These are phyloP conservation scores for Heliconius eleuchia DNA, from an alignment of 1,140 invertebrate species.

Conservation along the genomic window DNA sequence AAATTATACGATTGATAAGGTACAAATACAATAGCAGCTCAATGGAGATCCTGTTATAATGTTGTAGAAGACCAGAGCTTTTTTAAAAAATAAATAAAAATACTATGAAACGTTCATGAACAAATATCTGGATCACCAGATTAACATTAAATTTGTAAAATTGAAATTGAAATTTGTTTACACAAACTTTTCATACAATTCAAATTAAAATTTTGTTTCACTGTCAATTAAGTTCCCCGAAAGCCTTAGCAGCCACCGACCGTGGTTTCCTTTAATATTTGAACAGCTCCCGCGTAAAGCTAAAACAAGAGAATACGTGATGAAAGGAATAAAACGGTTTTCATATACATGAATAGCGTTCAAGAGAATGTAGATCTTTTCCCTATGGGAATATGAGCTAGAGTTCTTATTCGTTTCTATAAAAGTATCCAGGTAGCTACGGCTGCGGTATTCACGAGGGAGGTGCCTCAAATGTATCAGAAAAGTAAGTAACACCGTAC, in stretches of 20 bases:
- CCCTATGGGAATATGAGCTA: background rate
- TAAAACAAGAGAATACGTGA: conserved; percentile 34
- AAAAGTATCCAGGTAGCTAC: background rate
- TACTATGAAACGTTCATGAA: too few species aligned
- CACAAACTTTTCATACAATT: background rate
- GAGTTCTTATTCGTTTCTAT: conserved; percentile 1
- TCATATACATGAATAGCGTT: conserved; percentile 23
- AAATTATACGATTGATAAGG: too few species aligned
- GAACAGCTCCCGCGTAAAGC: conserved; percentile 28
- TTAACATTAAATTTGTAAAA: too few species aligned
- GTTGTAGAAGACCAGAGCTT: too few species aligned
- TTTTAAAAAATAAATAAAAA: too few species aligned
- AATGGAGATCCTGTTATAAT: too few species aligned
- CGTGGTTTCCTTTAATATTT: conserved; percentile 30
- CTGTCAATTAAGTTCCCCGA: background rate
- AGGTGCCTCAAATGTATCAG: conserved; percentile 4
- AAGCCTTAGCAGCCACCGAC: conserved; percentile 3
- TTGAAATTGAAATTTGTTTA: background rate
- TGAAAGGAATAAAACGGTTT: conserved; percentile 25
- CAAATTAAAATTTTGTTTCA: background rate
- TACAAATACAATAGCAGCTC: too few species aligned
- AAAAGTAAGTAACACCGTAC: conserved; percentile 1
- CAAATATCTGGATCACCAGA: too few species aligned
- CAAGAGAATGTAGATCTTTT: background rate
- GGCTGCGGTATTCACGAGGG: conserved; percentile 7